Percentiles rank a stretch among this genome's conserved stretches.
Conservation (phyloP, 2,888 invertebrate species). For the Oasisia sp. region DNA sequence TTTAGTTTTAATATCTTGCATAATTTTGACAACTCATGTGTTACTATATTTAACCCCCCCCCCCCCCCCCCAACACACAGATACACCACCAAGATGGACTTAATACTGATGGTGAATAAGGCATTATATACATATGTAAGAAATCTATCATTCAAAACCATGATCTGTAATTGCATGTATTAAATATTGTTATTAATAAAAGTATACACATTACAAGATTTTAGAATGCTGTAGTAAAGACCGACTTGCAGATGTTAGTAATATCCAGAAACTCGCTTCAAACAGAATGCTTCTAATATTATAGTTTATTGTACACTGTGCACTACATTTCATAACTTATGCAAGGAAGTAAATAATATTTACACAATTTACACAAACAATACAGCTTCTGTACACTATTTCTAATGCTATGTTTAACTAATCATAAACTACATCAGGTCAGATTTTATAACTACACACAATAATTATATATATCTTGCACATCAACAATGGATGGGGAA, state of each 20-base stretch:
- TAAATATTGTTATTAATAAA: not conserved
- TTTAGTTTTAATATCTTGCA: no score
- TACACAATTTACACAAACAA: not conserved
- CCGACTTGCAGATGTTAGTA: not conserved
- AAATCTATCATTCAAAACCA: not conserved
- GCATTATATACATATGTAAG: not conserved
- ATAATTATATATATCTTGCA: not conserved
- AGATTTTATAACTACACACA: not conserved
- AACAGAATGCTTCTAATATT: not conserved
- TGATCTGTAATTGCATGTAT: not conserved
- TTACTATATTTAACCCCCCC: no score
- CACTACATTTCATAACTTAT: not conserved
- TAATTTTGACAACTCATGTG: no score
- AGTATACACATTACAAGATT: not conserved
- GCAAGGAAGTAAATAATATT: not conserved
- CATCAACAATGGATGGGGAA: not conserved
- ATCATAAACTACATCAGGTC: not conserved
- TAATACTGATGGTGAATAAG: not conserved
- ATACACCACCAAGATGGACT: no score
- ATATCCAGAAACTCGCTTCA: not conserved
- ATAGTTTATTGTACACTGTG: not conserved
- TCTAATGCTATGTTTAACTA: not conserved
- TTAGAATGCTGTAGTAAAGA: not conserved
- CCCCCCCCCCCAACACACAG: no score
- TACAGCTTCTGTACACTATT: not conserved